Conservation (phyloP, 2,888 invertebrate species). For the Odontothrips loti region DNA sequence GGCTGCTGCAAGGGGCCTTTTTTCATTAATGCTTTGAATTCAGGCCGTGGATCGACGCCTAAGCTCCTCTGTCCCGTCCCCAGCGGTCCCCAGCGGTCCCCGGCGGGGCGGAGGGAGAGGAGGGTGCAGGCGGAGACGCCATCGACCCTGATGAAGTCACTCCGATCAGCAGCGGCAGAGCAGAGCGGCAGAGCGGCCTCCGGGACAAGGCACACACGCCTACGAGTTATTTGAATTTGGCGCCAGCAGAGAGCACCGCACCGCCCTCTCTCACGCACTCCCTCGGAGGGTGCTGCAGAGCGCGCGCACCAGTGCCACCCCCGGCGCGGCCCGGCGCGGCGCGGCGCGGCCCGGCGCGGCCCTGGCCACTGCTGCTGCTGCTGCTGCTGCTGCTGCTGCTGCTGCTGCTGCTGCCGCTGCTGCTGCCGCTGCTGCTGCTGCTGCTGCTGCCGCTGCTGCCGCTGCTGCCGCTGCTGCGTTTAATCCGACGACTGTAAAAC, state of each 20-base stretch:
- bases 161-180: not conserved
- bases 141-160: slow-evolving; percentile 19
- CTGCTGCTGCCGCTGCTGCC: not conserved
- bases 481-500: slow-evolving; percentile 19
- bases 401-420: not conserved
- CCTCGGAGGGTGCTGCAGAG: not conserved
- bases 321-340: no score
- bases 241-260: not conserved
- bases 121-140: not conserved
- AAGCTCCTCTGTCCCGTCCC: not conserved
- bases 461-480: not conserved
- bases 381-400: not conserved
- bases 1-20: not conserved
- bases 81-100: not conserved
- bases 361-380: not conserved
- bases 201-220: not conserved
- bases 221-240: no score
- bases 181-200: not conserved
- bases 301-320: not conserved
- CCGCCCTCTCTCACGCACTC: not conserved
- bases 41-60: not conserved
- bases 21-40: slow-evolving; percentile 20
- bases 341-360: no score
- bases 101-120: not conserved
- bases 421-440: no score